phyloP scores from a whole-genome alignment of 2,888 invertebrate species.

The Erannis defoliaria region DNA sequence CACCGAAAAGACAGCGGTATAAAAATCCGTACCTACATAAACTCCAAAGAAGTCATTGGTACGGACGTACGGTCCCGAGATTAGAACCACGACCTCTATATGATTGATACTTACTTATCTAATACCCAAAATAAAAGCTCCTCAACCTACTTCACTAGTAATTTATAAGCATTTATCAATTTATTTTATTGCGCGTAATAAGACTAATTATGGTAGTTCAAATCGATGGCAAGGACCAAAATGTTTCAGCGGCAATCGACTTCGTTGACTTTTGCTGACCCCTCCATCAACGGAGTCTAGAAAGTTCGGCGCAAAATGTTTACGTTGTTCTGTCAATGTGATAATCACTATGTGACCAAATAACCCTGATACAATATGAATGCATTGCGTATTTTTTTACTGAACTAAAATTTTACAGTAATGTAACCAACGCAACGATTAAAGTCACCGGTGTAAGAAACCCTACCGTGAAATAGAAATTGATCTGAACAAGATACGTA shows the following conservation, averaged over 20 bases:
- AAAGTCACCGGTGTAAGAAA: not conserved
- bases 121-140: constrained; percentile 10
- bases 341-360: not conserved
- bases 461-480: not conserved
- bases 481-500: not conserved
- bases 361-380: constrained; percentile 9
- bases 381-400: not conserved
- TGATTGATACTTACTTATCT: not conserved
- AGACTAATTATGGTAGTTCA: constrained; percentile 38
- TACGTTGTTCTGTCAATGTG: not conserved
- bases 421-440: not conserved
- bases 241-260: constrained; percentile 37
- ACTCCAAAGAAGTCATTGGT: too few relatives aligned
- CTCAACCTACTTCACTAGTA: constrained; percentile 31
- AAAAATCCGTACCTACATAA: too few relatives aligned
- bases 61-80: too few relatives aligned
- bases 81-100: too few relatives aligned
- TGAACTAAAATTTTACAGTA: too few relatives aligned
- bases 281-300: constrained; percentile 52
- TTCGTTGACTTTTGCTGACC: constrained; percentile 43
- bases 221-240: constrained; percentile 45
- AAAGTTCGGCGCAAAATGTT: constrained; percentile 58
- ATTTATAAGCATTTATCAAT: constrained; percentile 33
- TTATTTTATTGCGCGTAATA: constrained; percentile 31
- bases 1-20: too few relatives aligned